Evolutionary conservation across 2,113 vertebrate species (phyloP), one percentile per base, ranked within the genome.

Genomic region (Sarotherodon lohbergeri): DNA sequence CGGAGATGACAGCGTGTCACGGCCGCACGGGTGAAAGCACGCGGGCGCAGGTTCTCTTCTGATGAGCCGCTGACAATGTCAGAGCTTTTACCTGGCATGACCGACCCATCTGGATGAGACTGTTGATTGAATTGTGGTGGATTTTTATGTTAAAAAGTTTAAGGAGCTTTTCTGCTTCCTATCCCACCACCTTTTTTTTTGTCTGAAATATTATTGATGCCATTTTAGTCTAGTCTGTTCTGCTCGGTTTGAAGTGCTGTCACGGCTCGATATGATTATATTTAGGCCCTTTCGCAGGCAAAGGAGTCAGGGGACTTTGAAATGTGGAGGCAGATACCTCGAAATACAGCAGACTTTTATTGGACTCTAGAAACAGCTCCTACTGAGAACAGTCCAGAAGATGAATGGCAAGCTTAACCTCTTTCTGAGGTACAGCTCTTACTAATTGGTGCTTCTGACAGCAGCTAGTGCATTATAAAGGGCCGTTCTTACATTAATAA

Each of bases 241-340:
- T 80, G 86, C 82, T 89, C 5, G 36, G 91, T 92, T 95, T 93
- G 90, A 94, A 92, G 90, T 63, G 48, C 89, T 90, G 91, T 94
- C 93, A 92, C 63, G 83, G 92, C 86, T 91, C 17, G 52, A 91
- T 83, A 63, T 84, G 93, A 95, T 94, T 90, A 88, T 91, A 86
- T 86, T 68, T 90, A 84, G 90, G 87, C 54, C 82, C 52, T 83
- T 92, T 89, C 16, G 4, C 13, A 46, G 19, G 61, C 55, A 54
- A 19, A 83, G 59, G 16, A 73, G 56, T 81, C 61, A 81, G 56
- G 85, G 59, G 34, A 29, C 79, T 91, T 56, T 81, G 36, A 80
- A 66, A 63, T 56, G 61, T 54, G 57, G 82, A 87, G 36, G 16
- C 82, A 61, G 43, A 86, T 83, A 83, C 84, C 88, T 86, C 2